Evolutionary conservation across 2,888 invertebrate genomes (phyloP).

Genomic region (Erannis defoliaria): DNA sequence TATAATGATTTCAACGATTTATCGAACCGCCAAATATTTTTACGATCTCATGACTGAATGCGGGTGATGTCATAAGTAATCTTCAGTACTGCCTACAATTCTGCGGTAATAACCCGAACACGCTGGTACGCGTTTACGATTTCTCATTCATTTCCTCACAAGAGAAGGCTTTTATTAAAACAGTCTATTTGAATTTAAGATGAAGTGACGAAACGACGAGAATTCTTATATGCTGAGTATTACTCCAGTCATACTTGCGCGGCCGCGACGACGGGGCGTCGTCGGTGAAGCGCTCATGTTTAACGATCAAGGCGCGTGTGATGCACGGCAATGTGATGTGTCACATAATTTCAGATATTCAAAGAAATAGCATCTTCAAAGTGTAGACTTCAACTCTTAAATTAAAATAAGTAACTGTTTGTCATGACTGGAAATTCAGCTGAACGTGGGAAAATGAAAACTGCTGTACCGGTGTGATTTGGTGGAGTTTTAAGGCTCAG

Average conservation of each 20-base stretch:
- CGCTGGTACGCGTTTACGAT: constrained; percentile 30
- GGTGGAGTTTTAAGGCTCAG: too few relatives aligned
- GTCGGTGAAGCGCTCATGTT: background rate
- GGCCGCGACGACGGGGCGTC: background rate
- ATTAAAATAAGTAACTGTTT: too few relatives aligned
- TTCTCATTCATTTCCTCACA: constrained; percentile 24
- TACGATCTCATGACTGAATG: background rate
- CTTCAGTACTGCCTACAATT: constrained; percentile 17
- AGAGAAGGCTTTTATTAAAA: constrained; percentile 41
- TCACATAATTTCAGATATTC: too few relatives aligned
- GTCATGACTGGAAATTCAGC: too few relatives aligned
- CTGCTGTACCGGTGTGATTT: too few relatives aligned
- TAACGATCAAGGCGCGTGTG: background rate
- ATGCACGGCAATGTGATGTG: too few relatives aligned
- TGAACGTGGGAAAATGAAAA: too few relatives aligned
- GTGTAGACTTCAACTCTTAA: too few relatives aligned
- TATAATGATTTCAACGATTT: background rate
- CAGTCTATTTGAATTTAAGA: constrained; percentile 42
- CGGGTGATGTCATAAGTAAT: constrained; percentile 7
- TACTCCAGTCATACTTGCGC: background rate
- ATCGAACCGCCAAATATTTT: too few relatives aligned
- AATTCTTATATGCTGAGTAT: constrained; percentile 14
- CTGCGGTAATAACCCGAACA: constrained; percentile 14
- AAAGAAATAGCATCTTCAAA: too few relatives aligned
- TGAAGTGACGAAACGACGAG: constrained; percentile 32